Evolutionary conservation across 2,113 vertebrate species (phyloP).

Genomic region (Syrrhaptes paradoxus): DNA sequence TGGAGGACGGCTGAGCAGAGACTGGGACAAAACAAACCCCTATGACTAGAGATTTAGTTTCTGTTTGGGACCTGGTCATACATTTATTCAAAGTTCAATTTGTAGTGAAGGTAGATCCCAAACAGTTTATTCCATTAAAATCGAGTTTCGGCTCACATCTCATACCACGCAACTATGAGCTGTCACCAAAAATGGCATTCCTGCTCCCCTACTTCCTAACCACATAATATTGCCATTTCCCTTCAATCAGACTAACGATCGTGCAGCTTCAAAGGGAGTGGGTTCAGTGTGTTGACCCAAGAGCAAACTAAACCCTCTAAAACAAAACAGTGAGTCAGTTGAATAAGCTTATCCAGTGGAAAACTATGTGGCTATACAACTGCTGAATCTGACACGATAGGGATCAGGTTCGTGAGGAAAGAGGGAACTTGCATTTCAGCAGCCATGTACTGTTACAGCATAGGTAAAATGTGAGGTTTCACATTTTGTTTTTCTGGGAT

Average conservation of each 20-base stretch:
- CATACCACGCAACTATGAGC: background rate
- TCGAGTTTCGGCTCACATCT: background rate
- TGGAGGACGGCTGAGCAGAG: background rate
- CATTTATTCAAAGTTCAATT: background rate
- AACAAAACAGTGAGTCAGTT: background rate
- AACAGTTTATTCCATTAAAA: background rate
- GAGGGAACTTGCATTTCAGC: background rate
- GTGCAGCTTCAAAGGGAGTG: background rate
- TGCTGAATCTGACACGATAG: background rate
- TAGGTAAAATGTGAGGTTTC: background rate
- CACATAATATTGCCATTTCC: background rate
- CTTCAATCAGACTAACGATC: background rate
- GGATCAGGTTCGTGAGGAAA: background rate
- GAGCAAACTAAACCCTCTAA: background rate
- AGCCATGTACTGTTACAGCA: background rate
- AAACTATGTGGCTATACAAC: background rate
- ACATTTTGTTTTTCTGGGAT: background rate
- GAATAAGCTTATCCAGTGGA: background rate
- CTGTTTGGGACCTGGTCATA: background rate
- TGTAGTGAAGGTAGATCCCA: background rate
- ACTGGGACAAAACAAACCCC: background rate
- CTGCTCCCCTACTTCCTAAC: background rate
- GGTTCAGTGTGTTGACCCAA: background rate
- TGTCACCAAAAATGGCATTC: background rate
- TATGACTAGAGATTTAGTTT: background rate